phyloP scores from a whole-genome alignment of 2,113 vertebrate genomes.

The Notarius lentiginosus region DNA sequence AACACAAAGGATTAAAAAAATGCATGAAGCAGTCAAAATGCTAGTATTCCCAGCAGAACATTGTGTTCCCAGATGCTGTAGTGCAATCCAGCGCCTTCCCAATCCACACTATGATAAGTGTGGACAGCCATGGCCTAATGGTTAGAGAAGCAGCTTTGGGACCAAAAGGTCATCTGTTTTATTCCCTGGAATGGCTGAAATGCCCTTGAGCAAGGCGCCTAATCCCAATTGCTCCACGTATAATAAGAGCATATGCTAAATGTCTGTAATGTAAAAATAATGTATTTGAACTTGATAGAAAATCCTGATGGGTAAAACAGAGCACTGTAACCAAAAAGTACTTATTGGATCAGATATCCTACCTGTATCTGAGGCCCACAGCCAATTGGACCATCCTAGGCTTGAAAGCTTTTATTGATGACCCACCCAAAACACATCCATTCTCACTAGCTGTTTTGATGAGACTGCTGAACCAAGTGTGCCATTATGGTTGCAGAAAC shows the following conservation, averaged over 20 bases:
- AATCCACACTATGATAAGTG: background rate
- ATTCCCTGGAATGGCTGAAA: too few species aligned
- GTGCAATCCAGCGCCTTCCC: background rate
- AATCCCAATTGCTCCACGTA: too few species aligned
- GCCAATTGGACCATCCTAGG: background rate
- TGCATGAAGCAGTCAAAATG: background rate
- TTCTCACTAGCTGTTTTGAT: background rate
- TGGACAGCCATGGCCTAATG: background rate
- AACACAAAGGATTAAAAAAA: constrained; percentile 5
- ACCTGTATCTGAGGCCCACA: background rate
- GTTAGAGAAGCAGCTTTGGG: too few species aligned
- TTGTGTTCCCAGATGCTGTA: background rate
- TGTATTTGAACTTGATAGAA: background rate
- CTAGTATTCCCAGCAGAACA: background rate
- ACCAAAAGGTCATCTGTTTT: too few species aligned
- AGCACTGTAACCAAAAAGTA: background rate
- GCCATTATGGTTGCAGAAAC: background rate
- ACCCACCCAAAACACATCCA: background rate
- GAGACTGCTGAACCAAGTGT: background rate
- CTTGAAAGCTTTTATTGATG: background rate
- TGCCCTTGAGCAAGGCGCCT: too few species aligned
- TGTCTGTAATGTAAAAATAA: background rate
- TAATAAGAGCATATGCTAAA: too few species aligned
- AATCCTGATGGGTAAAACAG: background rate
- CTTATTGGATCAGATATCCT: background rate